Percentiles rank a stretch among this genome's conserved stretches.
Conservation (phyloP, 2,888 invertebrate species). For the Lacanobia wlatinum region DNA sequence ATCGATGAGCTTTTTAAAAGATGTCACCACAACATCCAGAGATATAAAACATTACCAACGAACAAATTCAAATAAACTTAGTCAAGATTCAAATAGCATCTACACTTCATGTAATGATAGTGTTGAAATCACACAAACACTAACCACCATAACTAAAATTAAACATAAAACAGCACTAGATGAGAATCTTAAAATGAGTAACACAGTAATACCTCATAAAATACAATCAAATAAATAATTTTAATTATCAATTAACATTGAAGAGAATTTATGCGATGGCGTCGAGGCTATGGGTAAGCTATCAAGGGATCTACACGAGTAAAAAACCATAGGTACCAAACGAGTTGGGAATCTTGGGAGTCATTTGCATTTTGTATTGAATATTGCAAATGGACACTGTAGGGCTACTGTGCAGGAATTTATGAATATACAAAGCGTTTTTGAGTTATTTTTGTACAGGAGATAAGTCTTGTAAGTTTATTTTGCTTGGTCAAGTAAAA, state of each 20-base stretch:
- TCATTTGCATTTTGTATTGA: constrained; percentile 68
- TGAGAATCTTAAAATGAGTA: constrained; percentile 36
- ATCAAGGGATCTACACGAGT: constrained; percentile 73
- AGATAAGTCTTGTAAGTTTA: constrained; percentile 2
- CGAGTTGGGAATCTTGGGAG: constrained; percentile 47
- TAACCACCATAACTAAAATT: constrained; percentile 9
- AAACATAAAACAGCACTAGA: constrained; percentile 25
- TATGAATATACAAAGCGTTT: constrained; percentile 57
- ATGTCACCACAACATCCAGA: too few relatives aligned
- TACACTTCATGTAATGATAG: constrained; percentile 8
- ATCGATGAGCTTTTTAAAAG: too few relatives aligned
- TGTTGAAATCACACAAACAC: constrained; percentile 14
- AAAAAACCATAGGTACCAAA: constrained; percentile 68
- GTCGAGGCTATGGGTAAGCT: constrained; percentile 50
- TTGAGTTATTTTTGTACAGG: constrained; percentile 40
- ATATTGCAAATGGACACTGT: constrained; percentile 64
- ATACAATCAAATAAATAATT: constrained; percentile 63
- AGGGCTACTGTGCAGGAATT: constrained; percentile 62
- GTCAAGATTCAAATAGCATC: not conserved
- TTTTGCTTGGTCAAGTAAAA: constrained; percentile 5
- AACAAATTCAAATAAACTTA: not conserved
- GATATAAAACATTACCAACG: not conserved
- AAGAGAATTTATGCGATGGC: constrained; percentile 46
- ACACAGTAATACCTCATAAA: constrained; percentile 47
- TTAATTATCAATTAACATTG: constrained; percentile 68